A percentile compares a stretch with the other conserved stretches of the same genome.
These are phyloP conservation scores for Pocillopora verrucosa DNA, from an alignment of 64 coral and sea anemone genomes.

Conservation along the genomic window DNA sequence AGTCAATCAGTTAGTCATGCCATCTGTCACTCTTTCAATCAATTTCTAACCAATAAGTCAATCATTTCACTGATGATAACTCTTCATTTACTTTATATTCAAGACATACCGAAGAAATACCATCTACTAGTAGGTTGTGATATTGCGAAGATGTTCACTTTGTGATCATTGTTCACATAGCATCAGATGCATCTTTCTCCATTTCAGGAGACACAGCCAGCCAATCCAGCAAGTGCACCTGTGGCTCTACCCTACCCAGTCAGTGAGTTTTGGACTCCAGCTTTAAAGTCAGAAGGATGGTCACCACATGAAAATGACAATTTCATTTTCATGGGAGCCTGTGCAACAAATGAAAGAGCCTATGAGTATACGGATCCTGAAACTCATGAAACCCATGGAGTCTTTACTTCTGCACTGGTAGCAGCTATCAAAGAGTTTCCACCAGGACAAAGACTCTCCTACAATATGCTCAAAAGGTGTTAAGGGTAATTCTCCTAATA, in stretches of 20 bases:
- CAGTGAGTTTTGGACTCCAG: not conserved
- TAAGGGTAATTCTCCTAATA: not conserved
- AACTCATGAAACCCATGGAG: not conserved
- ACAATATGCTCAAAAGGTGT: not conserved
- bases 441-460: not conserved
- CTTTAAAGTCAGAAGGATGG: not conserved
- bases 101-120: too few species aligned
- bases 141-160: not conserved
- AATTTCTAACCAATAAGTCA: too few species aligned
- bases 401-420: not conserved
- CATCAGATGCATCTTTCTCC: not conserved
- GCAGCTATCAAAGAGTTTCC: not conserved
- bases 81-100: too few species aligned
- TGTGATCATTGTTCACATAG: too few species aligned
- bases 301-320: not conserved
- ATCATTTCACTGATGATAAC: too few species aligned
- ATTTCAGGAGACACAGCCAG: slow-evolving; percentile 1
- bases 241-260: not conserved
- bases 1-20: too few species aligned
- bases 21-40: too few species aligned
- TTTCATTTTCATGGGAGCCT: not conserved
- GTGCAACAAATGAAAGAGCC: not conserved
- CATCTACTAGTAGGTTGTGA: too few species aligned
- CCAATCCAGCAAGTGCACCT: not conserved
- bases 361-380: not conserved